Evolutionary conservation across 2,888 invertebrate species (phyloP).

Genomic region (Digitonthophagus gazella): DNA sequence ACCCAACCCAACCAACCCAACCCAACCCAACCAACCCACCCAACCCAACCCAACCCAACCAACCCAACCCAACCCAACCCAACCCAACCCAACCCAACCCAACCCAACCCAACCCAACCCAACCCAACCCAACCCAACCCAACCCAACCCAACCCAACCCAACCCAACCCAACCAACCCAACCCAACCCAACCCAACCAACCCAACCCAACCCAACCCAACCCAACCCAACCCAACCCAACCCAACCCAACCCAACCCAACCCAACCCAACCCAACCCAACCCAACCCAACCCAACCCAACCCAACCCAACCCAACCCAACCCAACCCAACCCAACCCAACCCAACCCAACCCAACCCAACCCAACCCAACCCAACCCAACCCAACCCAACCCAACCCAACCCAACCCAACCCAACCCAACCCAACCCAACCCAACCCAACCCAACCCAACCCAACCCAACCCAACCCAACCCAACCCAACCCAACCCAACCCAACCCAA

Average conservation of each 20-base stretch:
- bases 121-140: too few relatives aligned
- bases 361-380: slow-evolving; percentile 27
- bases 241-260: slow-evolving; percentile 29
- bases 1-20: too few relatives aligned
- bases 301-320: slow-evolving; percentile 27
- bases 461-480: slow-evolving; percentile 22
- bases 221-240: slow-evolving; percentile 34
- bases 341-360: slow-evolving; percentile 23
- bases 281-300: slow-evolving; percentile 25
- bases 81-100: slow-evolving; percentile 18
- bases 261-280: slow-evolving; percentile 25
- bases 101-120: slow-evolving; percentile 11
- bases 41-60: too few relatives aligned
- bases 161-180: too few relatives aligned
- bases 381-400: slow-evolving; percentile 33
- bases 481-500: slow-evolving; percentile 26
- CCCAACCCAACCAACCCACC: too few relatives aligned
- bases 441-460: slow-evolving; percentile 21
- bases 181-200: too few relatives aligned
- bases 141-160: too few relatives aligned
- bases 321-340: slow-evolving; percentile 27
- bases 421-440: slow-evolving; percentile 26
- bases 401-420: slow-evolving; percentile 30
- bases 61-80: slow-evolving; percentile 19
- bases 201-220: slow-evolving; percentile 24